Percentiles rank a stretch among this genome's conserved stretches.
These are phyloP conservation scores for Timema podura DNA, from an alignment of 2,888 invertebrate species.

Conservation along the genomic window DNA sequence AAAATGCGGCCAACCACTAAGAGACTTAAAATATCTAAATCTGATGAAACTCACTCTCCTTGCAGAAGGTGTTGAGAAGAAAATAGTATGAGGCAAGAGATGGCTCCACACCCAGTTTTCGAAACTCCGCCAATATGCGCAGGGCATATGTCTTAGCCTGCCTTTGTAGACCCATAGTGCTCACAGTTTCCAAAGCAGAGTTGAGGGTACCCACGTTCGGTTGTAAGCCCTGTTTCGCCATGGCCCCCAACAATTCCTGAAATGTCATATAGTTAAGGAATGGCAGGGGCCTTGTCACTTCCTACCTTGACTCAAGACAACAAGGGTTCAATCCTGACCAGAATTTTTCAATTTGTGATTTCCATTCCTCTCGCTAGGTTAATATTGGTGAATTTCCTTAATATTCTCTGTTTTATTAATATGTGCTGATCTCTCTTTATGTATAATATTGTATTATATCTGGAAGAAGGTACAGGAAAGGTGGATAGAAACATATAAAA, in stretches of 20 bases:
- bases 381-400: no score
- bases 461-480: no score
- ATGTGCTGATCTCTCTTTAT: no score
- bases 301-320: no score
- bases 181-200: slow-evolving; percentile 52
- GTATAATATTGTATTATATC: no score
- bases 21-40: background rate
- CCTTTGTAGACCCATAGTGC: slow-evolving; percentile 46
- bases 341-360: no score
- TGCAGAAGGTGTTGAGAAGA: slow-evolving; percentile 64
- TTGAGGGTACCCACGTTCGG: slow-evolving; percentile 70
- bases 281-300: no score
- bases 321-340: no score
- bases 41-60: slow-evolving; percentile 57
- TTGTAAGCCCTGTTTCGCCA: slow-evolving; percentile 55
- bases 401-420: no score
- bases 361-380: no score
- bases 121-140: slow-evolving; percentile 60
- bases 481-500: no score
- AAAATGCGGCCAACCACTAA: background rate
- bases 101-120: slow-evolving; percentile 63
- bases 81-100: slow-evolving; percentile 72
- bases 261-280: no score
- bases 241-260: slow-evolving; percentile 57
- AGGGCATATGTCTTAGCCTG: slow-evolving; percentile 48